Percentiles rank a stretch among this genome's conserved stretches.
These are phyloP conservation scores for Cephus pulcher DNA, from an alignment of 2,888 invertebrate species.

Conservation along the genomic window DNA sequence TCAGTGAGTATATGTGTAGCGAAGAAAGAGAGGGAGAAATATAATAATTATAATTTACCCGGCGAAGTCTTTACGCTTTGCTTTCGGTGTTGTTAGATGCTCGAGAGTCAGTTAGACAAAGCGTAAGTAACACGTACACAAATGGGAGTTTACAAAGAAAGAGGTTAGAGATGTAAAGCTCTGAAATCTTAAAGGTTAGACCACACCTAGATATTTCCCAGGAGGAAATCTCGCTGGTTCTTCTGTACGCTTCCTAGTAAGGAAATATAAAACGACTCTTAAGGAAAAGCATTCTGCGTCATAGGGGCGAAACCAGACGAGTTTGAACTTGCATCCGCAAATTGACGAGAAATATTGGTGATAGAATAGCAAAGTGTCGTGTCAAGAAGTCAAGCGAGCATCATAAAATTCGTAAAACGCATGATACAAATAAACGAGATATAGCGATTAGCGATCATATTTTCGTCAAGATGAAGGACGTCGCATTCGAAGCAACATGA, in stretches of 20 bases:
- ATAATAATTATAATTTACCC: background rate
- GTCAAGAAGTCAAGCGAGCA: background rate
- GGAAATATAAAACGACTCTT: background rate
- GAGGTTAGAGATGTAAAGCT: background rate
- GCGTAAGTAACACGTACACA: background rate
- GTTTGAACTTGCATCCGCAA: background rate
- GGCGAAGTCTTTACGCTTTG: constrained; percentile 26
- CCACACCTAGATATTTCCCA: background rate
- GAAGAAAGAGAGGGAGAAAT: background rate
- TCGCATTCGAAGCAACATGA: too few relatives aligned
- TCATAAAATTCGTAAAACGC: background rate
- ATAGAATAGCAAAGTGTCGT: background rate
- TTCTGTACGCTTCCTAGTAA: background rate
- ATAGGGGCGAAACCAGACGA: background rate
- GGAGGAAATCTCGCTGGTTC: background rate
- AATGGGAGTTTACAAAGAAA: background rate
- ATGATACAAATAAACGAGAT: too few relatives aligned
- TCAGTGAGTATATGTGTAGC: background rate
- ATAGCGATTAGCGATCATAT: too few relatives aligned
- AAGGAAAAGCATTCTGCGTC: background rate
- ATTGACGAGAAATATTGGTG: background rate
- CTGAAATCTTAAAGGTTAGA: background rate
- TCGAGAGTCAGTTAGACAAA: background rate
- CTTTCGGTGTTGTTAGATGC: constrained; percentile 26
- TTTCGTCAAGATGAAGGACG: too few relatives aligned